phyloP scores from a whole-genome alignment of 2,113 vertebrate genomes.

The Semnornis frantzii region DNA sequence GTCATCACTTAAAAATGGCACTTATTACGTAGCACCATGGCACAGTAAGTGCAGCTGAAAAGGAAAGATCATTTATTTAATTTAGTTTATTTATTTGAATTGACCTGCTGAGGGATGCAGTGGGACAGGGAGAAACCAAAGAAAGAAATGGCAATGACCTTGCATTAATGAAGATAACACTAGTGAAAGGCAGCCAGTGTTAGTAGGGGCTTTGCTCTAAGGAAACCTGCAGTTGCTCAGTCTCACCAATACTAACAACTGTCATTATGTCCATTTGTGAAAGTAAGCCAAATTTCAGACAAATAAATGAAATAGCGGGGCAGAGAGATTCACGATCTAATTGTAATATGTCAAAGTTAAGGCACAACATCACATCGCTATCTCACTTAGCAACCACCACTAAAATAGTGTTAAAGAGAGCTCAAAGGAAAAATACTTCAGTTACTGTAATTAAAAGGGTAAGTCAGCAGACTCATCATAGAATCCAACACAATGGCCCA shows the following conservation, averaged over 20 bases:
- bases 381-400: neutral
- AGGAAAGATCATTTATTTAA: neutral
- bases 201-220: slow-evolving; percentile 10
- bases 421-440: neutral
- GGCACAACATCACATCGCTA: neutral
- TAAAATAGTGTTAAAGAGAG: neutral
- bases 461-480: neutral
- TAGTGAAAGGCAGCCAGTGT: neutral
- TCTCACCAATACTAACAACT: slow-evolving; percentile 59
- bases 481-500: neutral
- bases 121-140: neutral
- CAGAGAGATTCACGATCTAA: slow-evolving; percentile 7
- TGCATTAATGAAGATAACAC: slow-evolving; percentile 35
- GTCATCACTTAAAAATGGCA: neutral
- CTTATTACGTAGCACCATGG: neutral
- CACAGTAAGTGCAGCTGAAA: neutral
- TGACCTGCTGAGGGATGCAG: neutral
- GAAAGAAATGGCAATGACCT: slow-evolving; percentile 56
- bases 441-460: neutral
- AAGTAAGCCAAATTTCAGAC: slow-evolving; percentile 54
- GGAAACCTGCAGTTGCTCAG: slow-evolving; percentile 41
- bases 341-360: neutral
- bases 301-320: neutral
- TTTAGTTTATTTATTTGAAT: neutral
- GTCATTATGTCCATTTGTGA: slow-evolving; percentile 14